Percentiles rank a stretch among this genome's conserved stretches.
Conservation (phyloP, 1,140 invertebrate genomes). For the Lutraria rhynchaena region DNA sequence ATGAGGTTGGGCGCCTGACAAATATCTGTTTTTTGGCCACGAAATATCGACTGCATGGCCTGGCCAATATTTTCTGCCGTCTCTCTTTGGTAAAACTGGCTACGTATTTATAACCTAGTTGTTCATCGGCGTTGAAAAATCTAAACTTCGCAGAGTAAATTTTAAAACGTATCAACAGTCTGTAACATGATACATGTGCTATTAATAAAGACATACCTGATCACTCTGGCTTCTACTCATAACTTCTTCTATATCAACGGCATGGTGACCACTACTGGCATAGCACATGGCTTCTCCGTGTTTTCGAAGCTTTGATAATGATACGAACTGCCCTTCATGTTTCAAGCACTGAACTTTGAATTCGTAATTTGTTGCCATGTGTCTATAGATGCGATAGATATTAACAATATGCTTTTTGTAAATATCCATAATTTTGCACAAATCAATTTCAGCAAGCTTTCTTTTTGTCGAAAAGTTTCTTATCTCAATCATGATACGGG, state of each 20-base stretch:
- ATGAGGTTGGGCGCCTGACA: too few relatives aligned
- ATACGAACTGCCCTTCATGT: neutral
- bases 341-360: neutral
- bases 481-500: neutral
- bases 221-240: neutral
- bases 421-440: constrained; percentile 10
- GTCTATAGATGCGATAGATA: neutral
- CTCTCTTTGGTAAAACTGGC: too few relatives aligned
- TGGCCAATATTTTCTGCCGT: too few relatives aligned
- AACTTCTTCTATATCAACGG: neutral
- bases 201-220: too few relatives aligned
- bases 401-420: neutral
- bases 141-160: too few relatives aligned
- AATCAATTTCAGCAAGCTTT: too few relatives aligned
- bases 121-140: too few relatives aligned
- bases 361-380: neutral
- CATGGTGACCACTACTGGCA: neutral
- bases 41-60: too few relatives aligned
- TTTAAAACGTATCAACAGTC: too few relatives aligned
- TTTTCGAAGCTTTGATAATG: neutral
- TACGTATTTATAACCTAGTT: too few relatives aligned
- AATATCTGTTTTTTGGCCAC: too few relatives aligned
- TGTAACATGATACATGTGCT: too few relatives aligned
- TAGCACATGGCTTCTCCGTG: constrained; percentile 13
- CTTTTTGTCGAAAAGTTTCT: constrained; percentile 2